Evolutionary conservation across 2,113 vertebrate species (phyloP).

Genomic region (Chinchilla lanigera): DNA sequence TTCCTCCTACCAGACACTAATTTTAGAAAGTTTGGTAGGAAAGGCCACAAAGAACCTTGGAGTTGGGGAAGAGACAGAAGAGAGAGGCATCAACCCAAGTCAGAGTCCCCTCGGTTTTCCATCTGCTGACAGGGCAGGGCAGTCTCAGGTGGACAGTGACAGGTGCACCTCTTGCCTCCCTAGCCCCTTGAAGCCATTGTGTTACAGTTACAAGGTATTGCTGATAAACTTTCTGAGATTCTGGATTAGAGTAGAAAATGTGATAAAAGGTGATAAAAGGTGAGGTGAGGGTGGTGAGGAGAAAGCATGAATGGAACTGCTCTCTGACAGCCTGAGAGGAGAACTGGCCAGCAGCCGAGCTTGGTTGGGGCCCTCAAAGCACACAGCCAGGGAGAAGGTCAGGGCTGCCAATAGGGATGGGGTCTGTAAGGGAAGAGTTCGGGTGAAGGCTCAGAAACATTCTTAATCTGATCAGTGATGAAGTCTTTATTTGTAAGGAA

Average conservation of each 20-base stretch:
- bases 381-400: neutral
- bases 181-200: neutral
- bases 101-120: neutral
- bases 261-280: too few relatives aligned
- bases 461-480: slow-evolving; percentile 27
- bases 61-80: neutral
- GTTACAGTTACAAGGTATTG: neutral
- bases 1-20: neutral
- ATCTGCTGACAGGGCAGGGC: neutral
- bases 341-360: neutral
- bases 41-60: neutral
- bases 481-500: slow-evolving; percentile 55
- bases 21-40: neutral
- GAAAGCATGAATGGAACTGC: neutral
- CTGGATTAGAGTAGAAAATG: neutral
- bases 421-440: neutral
- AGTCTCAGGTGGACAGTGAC: neutral
- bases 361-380: neutral
- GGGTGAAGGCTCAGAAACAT: neutral
- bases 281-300: neutral
- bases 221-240: neutral
- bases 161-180: neutral
- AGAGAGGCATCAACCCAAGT: neutral
- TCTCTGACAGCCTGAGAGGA: slow-evolving; percentile 1
- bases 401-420: neutral